A percentile compares a stretch with the other conserved stretches of the same genome.
phyloP scores from a whole-genome alignment of 2,113 vertebrate genomes.

The Brachionichthys hirsutus region DNA sequence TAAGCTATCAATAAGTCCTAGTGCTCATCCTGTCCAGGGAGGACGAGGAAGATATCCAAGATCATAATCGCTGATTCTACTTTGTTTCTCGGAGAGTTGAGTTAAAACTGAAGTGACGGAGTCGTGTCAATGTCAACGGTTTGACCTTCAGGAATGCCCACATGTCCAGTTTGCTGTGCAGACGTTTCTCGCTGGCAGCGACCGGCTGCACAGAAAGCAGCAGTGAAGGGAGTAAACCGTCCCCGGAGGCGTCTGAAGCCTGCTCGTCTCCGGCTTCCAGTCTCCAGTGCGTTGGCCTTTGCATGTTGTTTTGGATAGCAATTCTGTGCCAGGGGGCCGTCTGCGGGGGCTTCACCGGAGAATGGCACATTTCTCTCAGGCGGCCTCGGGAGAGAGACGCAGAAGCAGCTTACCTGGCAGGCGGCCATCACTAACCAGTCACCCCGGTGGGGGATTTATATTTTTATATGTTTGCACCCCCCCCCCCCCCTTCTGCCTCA shows the following conservation, averaged over 20 bases:
- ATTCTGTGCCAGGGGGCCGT: slow-evolving; percentile 32
- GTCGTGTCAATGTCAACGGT: no score
- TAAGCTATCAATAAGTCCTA: no score
- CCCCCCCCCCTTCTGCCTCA: not conserved
- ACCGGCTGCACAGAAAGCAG: slow-evolving; percentile 28
- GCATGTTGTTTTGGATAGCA: slow-evolving; percentile 48
- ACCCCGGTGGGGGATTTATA: slow-evolving; percentile 63
- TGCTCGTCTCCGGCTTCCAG: slow-evolving; percentile 31
- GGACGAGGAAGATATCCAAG: no score
- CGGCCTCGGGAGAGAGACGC: slow-evolving; percentile 19
- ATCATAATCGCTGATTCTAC: no score
- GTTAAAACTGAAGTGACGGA: no score
- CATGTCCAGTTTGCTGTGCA: not conserved
- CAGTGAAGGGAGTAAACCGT: slow-evolving; percentile 33
- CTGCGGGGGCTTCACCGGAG: slow-evolving; percentile 47
- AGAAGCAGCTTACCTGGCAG: slow-evolving; percentile 30
- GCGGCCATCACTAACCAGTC: slow-evolving; percentile 56
- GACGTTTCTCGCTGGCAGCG: slow-evolving; percentile 12
- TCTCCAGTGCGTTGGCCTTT: slow-evolving; percentile 48
- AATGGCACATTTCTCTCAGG: slow-evolving; percentile 67
- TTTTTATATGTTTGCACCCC: slow-evolving; percentile 62
- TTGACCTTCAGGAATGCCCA: no score
- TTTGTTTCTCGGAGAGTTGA: no score
- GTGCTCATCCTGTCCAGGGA: no score
- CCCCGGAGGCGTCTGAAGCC: slow-evolving; percentile 38